Evolutionary conservation across 2,113 vertebrate species (phyloP).

Genomic region (Sciurus niger): DNA sequence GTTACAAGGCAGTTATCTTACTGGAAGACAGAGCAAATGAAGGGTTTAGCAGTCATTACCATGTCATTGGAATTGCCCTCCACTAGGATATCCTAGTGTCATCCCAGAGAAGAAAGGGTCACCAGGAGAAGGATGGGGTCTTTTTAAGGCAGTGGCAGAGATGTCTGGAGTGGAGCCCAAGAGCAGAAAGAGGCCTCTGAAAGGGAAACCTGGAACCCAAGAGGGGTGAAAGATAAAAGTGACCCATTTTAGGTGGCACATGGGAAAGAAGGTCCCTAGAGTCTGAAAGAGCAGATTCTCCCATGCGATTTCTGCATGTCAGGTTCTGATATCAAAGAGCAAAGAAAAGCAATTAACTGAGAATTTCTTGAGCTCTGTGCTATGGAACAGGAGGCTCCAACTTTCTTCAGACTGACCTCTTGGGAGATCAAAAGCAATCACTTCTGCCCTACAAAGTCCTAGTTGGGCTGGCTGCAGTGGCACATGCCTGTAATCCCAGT

Average conservation of each 20-base stretch:
- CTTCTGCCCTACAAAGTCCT: neutral
- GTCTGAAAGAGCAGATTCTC: neutral
- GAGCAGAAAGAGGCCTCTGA: neutral
- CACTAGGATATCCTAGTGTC: too few relatives aligned
- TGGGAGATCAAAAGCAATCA: neutral
- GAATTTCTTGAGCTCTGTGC: neutral
- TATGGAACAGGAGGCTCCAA: neutral
- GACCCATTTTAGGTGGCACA: constrained; percentile 24
- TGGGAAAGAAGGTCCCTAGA: neutral
- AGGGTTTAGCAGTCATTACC: neutral
- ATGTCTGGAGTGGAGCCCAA: neutral
- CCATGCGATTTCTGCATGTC: neutral
- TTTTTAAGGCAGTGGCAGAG: neutral
- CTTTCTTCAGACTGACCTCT: neutral
- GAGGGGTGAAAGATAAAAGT: neutral
- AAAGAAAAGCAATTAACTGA: neutral
- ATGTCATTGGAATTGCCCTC: neutral
- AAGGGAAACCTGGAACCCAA: neutral
- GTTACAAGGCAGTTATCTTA: constrained; percentile 6
- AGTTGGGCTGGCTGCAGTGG: too few relatives aligned
- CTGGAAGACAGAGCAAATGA: neutral
- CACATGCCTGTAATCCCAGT: too few relatives aligned
- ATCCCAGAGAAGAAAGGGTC: neutral
- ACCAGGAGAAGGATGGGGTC: neutral
- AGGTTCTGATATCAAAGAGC: neutral